Evolutionary conservation across 2,888 invertebrate genomes (phyloP), one percentile per base, ranked within the genome.

Genomic region (Chloroclystis v-ata): DNA sequence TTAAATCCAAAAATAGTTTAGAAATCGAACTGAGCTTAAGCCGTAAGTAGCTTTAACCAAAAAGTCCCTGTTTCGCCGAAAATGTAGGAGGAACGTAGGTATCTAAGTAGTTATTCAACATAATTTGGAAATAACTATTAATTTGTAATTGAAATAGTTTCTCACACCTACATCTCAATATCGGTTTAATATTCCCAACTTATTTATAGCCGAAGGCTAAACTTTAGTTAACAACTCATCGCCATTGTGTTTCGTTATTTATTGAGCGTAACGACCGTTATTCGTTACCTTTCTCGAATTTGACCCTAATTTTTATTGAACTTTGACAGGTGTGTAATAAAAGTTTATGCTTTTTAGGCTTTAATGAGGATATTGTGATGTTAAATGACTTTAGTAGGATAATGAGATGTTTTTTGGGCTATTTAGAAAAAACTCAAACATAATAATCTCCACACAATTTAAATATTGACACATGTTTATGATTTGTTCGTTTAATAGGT

Each of bases 251-350:
- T 54, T 49, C 52, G 54, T 67, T 70, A 69, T 69, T 74, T 69
- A 73, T 67, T 65, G 59, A 55, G 48, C 60, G 58, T 56, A 58
- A 55, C 65, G 37, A 42, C 42, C 38, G 42, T 43, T 47, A 38
- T 26, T 28, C 61, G 63, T 68, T 68, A 63, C 59, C 57, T 63
- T 66, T 66, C 60, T 66, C 49, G 58, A 63, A 61, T 61, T 63
- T 65, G 69, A 63, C 72, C 73, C 61, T 73, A 74, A 75, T 76
- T 71, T 62, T 54, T 51, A 47, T 55, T 67, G 67, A 72, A 68
- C 72, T 72, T 63, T 70, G 62, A 60, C 63, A 51, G 50, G 58
- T 42, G 52, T 49, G 51, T 65, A 67, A 71, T 70, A 62, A 10
- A 67, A 51, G 49, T 56, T 56, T 60, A 57, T 44, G 51, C 37